Evolutionary conservation across 2,888 invertebrate species (phyloP).

Genomic region (Oxystoma pomonae): DNA sequence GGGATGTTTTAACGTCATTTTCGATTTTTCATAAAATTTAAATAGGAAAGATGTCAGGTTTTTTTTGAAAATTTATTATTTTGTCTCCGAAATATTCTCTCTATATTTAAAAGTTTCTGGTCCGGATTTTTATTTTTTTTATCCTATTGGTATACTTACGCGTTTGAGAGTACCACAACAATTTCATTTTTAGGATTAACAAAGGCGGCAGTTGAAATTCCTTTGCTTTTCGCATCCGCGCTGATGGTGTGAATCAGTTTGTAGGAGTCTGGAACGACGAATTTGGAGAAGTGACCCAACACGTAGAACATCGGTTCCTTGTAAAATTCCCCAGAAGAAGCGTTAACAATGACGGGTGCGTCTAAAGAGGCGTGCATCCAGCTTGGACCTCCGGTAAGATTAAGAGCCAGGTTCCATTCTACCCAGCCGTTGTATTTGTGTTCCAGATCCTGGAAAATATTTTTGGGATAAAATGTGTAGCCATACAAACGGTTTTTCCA

Average conservation of each 20-base stretch:
- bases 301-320: constrained; percentile 86
- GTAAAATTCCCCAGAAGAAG: constrained; percentile 63
- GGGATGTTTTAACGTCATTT: no score
- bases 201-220: constrained; percentile 47
- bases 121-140: no score
- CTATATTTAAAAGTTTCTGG: no score
- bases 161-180: constrained; percentile 53
- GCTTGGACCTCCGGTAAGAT: constrained; percentile 71
- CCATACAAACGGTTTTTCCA: no score
- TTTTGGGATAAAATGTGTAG: no score
- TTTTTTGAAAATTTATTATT: no score
- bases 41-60: no score
- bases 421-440: constrained; percentile 77
- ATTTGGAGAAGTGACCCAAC: constrained; percentile 67
- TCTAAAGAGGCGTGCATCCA: constrained; percentile 59
- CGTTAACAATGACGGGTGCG: constrained; percentile 62
- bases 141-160: constrained; percentile 45
- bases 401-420: constrained; percentile 82
- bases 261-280: constrained; percentile 58
- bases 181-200: constrained; percentile 50
- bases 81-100: no score
- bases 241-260: constrained; percentile 34
- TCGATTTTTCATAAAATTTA: no score
- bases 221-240: constrained; percentile 22
- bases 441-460: constrained; percentile 47